Evolutionary conservation across 2,113 vertebrate species (phyloP).

Genomic region (Dicerorhinus sumatrensis): DNA sequence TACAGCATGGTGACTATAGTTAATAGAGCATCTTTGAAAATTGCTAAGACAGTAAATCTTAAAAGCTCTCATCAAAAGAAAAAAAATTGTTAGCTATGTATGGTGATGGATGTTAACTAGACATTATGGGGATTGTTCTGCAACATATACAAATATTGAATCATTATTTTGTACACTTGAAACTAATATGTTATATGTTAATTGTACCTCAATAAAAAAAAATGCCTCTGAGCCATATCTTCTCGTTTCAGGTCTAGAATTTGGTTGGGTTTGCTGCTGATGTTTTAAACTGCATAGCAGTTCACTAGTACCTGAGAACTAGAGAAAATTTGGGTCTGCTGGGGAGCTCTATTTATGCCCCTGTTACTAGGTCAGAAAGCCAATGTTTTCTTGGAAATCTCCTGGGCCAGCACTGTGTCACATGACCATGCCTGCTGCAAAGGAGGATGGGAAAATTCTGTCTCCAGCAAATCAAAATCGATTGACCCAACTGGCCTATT

Average conservation of each 20-base stretch:
- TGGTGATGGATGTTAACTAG: not conserved
- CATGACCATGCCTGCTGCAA: not conserved
- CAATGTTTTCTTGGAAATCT: not conserved
- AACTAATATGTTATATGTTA: not conserved
- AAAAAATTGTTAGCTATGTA: not conserved
- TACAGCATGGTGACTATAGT: not conserved
- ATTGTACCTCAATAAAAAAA: not conserved
- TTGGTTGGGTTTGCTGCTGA: rapidly evolving
- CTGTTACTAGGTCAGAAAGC: not conserved
- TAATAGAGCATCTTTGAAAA: not conserved
- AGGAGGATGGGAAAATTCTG: not conserved
- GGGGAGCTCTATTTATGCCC: not conserved
- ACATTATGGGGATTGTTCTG: not conserved
- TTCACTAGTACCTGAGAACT: no score
- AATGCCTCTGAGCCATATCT: not conserved
- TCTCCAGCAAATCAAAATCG: not conserved
- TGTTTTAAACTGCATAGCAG: not conserved
- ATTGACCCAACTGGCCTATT: not conserved
- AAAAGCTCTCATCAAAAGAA: not conserved
- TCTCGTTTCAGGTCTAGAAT: not conserved
- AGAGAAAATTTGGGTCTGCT: not conserved
- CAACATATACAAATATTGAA: not conserved
- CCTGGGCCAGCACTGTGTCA: not conserved
- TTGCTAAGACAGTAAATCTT: not conserved
- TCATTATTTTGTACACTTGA: not conserved